These are phyloP conservation scores for Eupristina koningsbergeri DNA, from an alignment of 1,140 invertebrate species.

Conservation along the genomic window DNA sequence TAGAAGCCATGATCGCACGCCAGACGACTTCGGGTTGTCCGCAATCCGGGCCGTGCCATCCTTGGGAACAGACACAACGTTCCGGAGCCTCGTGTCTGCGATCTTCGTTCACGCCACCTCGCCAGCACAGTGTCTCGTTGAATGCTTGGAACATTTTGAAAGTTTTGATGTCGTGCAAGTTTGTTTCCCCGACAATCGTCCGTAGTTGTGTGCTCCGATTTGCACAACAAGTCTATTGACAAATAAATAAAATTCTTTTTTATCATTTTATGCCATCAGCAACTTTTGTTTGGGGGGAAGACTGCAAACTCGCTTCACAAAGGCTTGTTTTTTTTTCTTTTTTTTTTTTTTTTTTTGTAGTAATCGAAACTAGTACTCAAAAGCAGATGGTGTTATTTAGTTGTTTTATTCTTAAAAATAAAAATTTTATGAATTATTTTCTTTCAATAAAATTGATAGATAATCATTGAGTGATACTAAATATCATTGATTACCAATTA, in stretches of 20 bases:
- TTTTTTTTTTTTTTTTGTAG: no score
- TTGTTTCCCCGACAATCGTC: conserved; percentile 65
- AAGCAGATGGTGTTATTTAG: no score
- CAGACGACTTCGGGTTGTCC: conserved; percentile 80
- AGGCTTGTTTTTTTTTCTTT: no score
- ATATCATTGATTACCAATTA: no score
- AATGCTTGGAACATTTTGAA: conserved; percentile 69
- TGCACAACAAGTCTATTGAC: conserved; percentile 2
- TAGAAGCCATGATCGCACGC: conserved; percentile 77
- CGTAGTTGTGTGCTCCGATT: conserved; percentile 60
- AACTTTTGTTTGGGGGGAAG: not conserved
- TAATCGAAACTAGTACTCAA: no score
- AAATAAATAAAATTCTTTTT: not conserved
- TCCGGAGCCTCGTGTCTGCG: conserved; percentile 57
- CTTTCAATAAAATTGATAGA: no score
- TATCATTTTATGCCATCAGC: no score
- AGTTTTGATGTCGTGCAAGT: conserved; percentile 66
- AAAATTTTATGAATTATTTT: no score
- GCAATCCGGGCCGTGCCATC: conserved; percentile 79
- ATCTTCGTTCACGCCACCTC: conserved; percentile 72
- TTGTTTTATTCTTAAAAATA: no score
- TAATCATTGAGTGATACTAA: no score
- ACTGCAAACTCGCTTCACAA: no score
- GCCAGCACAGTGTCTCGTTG: conserved; percentile 75
- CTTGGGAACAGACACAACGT: conserved; percentile 75